Conservation (phyloP, 64 coral and sea anemone species). For the Stichodactyla mertensii region DNA sequence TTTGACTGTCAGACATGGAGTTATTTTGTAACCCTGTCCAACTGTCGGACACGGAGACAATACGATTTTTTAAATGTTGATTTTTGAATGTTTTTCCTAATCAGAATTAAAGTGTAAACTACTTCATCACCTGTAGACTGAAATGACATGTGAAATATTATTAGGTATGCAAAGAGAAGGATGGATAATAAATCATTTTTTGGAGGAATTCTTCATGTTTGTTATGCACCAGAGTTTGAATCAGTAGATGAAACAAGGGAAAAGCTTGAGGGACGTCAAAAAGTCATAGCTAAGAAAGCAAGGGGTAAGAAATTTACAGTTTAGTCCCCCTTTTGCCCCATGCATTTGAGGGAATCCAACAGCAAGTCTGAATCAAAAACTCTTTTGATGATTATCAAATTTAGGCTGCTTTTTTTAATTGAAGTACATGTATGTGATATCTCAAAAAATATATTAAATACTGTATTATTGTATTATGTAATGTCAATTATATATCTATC, state of each 20-base stretch:
- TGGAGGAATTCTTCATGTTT: conserved; percentile 92
- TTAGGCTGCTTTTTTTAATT: too few species aligned
- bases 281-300: conserved; percentile 72
- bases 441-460: too few species aligned
- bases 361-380: too few species aligned
- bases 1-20: too few species aligned
- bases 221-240: conserved; percentile 97
- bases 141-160: not conserved
- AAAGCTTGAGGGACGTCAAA: conserved; percentile 75
- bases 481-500: not conserved
- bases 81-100: not conserved
- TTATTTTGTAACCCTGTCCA: too few species aligned
- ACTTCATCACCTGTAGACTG: not conserved
- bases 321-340: too few species aligned
- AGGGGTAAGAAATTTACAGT: conserved; percentile 34
- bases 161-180: conserved; percentile 83
- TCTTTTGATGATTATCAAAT: too few species aligned
- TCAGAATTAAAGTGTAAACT: not conserved
- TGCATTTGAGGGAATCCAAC: too few species aligned
- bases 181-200: conserved; percentile 96
- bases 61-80: not conserved
- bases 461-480: too few species aligned
- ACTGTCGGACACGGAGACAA: too few species aligned
- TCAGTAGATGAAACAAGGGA: conserved; percentile 86
- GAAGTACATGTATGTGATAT: too few species aligned